Conservation (phyloP, 1,140 invertebrate genomes). For the Protaetia brevitarsis region DNA sequence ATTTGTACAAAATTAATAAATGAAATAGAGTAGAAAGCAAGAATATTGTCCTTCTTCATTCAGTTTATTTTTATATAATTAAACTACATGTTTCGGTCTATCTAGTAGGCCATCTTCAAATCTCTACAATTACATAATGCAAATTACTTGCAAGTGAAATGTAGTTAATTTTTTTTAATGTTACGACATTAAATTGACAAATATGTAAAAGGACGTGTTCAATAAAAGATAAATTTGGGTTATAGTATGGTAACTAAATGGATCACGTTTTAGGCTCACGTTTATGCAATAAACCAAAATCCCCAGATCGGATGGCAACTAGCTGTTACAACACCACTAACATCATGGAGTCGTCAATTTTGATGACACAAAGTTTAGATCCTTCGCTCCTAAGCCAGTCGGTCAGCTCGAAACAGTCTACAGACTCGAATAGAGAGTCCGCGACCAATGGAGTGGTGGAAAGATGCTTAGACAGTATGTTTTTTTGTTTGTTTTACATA, state of each 20-base stretch:
- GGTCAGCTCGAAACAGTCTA: conserved; percentile 26
- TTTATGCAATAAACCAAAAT: conserved; percentile 55
- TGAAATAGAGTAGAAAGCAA: too few species aligned
- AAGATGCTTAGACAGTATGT: conserved; percentile 36
- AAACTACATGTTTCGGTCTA: too few species aligned
- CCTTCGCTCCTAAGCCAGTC: conserved; percentile 41
- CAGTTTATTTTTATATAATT: too few species aligned
- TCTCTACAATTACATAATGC: too few species aligned
- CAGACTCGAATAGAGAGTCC: not conserved
- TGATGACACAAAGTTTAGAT: conserved; percentile 67
- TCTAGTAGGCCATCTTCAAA: too few species aligned
- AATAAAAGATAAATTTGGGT: not conserved
- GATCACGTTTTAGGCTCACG: conserved; percentile 47
- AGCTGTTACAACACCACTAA: conserved; percentile 60
- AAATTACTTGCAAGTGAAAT: too few species aligned
- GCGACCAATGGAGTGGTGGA: conserved; percentile 17
- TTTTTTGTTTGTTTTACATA: not conserved
- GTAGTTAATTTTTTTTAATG: too few species aligned
- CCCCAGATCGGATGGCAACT: conserved; percentile 66
- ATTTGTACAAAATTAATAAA: too few species aligned
- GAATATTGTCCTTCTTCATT: too few species aligned
- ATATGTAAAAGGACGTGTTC: not conserved
- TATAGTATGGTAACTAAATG: too few species aligned
- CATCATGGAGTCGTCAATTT: conserved; percentile 41
- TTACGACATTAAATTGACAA: not conserved